phyloP scores from a whole-genome alignment of 2,113 vertebrate species.

The Erinaceus europaeus region DNA sequence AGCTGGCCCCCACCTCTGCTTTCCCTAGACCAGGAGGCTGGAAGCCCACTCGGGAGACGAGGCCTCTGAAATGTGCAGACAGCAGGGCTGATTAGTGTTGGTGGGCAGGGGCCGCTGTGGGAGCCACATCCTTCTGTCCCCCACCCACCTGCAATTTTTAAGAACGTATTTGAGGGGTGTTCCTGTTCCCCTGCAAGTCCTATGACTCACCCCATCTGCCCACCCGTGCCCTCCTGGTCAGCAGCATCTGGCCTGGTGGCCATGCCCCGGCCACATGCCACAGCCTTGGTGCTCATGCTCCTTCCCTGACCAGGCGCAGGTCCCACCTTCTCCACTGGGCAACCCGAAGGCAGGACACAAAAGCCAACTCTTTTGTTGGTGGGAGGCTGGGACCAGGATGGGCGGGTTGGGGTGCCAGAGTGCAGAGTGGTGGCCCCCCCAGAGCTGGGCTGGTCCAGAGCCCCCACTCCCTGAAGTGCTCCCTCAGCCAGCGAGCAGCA shows the following conservation, averaged over 20 bases:
- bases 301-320: not conserved
- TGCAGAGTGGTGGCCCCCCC: constrained; percentile 37
- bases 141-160: not conserved
- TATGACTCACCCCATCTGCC: constrained; percentile 46
- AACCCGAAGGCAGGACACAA: constrained; percentile 38
- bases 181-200: constrained; percentile 38
- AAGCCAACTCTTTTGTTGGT: constrained; percentile 1
- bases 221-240: no score
- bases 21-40: not conserved
- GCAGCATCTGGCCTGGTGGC: no score
- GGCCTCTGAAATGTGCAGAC: constrained; percentile 76
- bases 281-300: no score
- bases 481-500: constrained; percentile 66
- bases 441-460: constrained; percentile 53
- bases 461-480: constrained; percentile 60
- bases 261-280: no score
- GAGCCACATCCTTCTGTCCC: not conserved
- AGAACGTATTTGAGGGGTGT: constrained; percentile 20
- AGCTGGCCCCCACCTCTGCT: no score
- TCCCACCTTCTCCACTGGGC: constrained; percentile 15
- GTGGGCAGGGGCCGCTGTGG: constrained; percentile 22
- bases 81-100: constrained; percentile 57
- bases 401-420: constrained; percentile 61
- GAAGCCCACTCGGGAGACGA: constrained; percentile 34
- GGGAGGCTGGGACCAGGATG: constrained; percentile 59